phyloP scores from a whole-genome alignment of 2,797 vertebrate genomes.

The Oophaga sylvatica region DNA sequence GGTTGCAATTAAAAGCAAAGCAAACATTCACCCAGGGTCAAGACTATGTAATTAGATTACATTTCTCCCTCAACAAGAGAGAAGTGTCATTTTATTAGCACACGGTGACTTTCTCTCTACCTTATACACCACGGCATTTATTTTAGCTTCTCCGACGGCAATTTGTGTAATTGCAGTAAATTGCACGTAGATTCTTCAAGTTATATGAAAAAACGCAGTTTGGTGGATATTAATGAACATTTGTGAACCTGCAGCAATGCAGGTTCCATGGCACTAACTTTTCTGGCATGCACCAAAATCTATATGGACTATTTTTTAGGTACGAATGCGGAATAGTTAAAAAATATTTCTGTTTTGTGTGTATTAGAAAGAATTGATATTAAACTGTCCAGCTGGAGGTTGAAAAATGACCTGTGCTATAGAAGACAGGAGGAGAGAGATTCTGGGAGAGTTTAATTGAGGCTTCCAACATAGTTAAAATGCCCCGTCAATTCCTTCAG shows the following conservation, averaged over 20 bases:
- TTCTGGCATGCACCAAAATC: not conserved
- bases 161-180: slow-evolving; percentile 1
- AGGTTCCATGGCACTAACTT: not conserved
- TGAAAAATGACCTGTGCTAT: too few species aligned
- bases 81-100: slow-evolving; percentile 55
- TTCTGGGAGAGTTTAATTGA: too few species aligned
- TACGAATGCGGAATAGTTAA: not conserved
- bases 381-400: too few species aligned
- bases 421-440: not conserved
- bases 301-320: not conserved
- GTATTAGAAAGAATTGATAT: not conserved
- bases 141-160: not conserved
- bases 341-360: too few species aligned
- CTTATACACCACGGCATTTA: slow-evolving; percentile 19
- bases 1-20: slow-evolving; percentile 59
- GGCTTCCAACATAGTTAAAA: too few species aligned
- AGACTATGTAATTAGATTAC: slow-evolving; percentile 60
- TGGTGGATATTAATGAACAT: not conserved
- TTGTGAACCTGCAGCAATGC: not conserved
- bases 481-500: too few species aligned
- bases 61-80: slow-evolving; percentile 28
- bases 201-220: not conserved
- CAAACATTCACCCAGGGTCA: slow-evolving; percentile 55
- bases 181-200: not conserved
- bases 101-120: slow-evolving; percentile 31